Percentiles rank a stretch among this genome's conserved stretches.
These are phyloP conservation scores for Dolichoris vasculosae DNA, from an alignment of 1,140 invertebrate genomes.

Conservation along the genomic window DNA sequence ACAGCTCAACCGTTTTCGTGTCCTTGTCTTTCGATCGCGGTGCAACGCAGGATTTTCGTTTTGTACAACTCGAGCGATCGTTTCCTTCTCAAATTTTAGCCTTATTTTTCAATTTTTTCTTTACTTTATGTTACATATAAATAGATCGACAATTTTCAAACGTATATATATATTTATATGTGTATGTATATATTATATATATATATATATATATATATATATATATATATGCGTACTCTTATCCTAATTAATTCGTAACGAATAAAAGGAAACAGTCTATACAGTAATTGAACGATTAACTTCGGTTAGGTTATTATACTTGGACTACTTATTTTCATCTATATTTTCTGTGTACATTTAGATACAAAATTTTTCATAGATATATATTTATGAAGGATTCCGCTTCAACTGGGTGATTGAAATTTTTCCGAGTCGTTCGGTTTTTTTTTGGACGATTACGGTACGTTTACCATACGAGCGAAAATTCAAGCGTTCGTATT, in stretches of 20 bases:
- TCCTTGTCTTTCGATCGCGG: background rate
- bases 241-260: slow-evolving; percentile 21
- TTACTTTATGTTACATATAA: background rate
- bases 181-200: too few relatives aligned
- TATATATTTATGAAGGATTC: background rate
- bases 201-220: too few relatives aligned
- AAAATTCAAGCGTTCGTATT: background rate
- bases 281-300: slow-evolving; percentile 7
- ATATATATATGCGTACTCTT: background rate
- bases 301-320: background rate
- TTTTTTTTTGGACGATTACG: background rate
- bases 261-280: slow-evolving; percentile 38
- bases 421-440: background rate
- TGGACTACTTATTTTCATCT: slow-evolving; percentile 4
- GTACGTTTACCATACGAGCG: background rate
- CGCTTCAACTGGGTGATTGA: background rate
- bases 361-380: slow-evolving; percentile 33
- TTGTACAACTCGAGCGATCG: slow-evolving; percentile 25
- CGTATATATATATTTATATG: too few relatives aligned
- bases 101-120: slow-evolving; percentile 3
- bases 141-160: slow-evolving; percentile 5
- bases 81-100: background rate
- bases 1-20: slow-evolving; percentile 19
- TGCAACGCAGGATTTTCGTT: background rate
- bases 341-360: slow-evolving; percentile 11